These are phyloP conservation scores for Characodon lateralis DNA, from an alignment of 2,797 vertebrate species.

Conservation along the genomic window DNA sequence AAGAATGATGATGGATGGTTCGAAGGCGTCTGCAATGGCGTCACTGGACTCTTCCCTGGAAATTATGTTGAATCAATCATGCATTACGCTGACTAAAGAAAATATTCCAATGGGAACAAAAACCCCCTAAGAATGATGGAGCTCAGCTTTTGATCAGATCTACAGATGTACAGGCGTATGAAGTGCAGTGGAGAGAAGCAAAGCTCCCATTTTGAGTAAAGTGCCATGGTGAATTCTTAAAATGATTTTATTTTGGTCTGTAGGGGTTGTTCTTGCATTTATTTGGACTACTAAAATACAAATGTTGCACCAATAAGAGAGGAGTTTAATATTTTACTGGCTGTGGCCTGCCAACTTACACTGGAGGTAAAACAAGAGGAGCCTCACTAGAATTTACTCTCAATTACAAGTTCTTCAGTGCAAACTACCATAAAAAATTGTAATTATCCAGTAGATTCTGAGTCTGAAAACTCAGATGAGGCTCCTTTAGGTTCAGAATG, in stretches of 20 bases:
- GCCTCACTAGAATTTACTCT: constrained; percentile 16
- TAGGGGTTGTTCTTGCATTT: constrained; percentile 34
- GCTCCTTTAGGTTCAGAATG: neutral
- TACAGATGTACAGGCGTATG: constrained; percentile 50
- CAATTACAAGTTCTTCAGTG: constrained; percentile 4
- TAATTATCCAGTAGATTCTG: constrained; percentile 18
- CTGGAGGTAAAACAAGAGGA: constrained; percentile 43
- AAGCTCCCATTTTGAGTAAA: constrained; percentile 58
- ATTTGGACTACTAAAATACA: constrained; percentile 39
- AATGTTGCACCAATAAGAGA: constrained; percentile 45
- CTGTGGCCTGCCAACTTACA: constrained; percentile 61
- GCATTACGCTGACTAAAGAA: constrained; percentile 93
- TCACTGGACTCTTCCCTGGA: constrained; percentile 97
- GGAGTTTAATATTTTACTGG: constrained; percentile 19
- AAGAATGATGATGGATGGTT: constrained; percentile 99
- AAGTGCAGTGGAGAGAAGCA: constrained; percentile 29
- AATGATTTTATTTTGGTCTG: constrained; percentile 33
- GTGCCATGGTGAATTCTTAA: constrained; percentile 67
- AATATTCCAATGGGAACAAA: neutral
- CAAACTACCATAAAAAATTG: neutral
- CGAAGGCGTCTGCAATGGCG: constrained; percentile 94
- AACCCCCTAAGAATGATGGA: constrained; percentile 1
- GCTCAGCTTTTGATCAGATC: constrained; percentile 30
- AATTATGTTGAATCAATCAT: constrained; percentile 99
- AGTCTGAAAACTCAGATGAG: constrained; percentile 9